Evolutionary conservation across 2,113 vertebrate species (phyloP).

Genomic region (Glaucomys volans): DNA sequence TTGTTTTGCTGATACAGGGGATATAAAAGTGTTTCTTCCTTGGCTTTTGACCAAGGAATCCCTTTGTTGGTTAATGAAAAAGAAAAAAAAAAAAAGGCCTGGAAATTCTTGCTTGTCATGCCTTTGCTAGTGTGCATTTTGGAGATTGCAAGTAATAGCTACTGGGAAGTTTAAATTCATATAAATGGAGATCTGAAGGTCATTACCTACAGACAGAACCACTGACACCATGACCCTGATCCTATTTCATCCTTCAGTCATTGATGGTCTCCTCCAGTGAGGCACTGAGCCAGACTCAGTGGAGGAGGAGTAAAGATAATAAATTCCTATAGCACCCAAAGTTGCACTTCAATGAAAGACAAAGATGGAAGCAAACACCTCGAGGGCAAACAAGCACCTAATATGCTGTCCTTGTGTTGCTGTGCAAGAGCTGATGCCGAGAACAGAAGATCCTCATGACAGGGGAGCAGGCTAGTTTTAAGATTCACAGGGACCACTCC

Average conservation of each 20-base stretch:
- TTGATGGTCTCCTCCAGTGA: neutral
- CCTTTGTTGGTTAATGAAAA: slow-evolving; percentile 51
- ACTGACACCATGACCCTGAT: neutral
- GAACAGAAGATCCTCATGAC: neutral
- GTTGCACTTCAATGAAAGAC: neutral
- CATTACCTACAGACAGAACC: neutral
- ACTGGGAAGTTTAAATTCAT: neutral
- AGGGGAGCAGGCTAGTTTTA: neutral
- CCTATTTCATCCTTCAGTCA: neutral
- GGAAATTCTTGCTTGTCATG: neutral
- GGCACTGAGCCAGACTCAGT: neutral
- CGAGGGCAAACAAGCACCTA: neutral
- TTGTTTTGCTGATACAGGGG: slow-evolving; percentile 70
- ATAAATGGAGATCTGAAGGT: neutral
- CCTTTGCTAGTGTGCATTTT: neutral
- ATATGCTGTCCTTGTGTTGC: neutral
- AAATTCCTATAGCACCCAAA: neutral
- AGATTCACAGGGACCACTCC: neutral
- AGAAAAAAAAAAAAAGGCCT: neutral
- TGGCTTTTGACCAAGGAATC: slow-evolving; percentile 57
- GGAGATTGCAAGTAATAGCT: neutral
- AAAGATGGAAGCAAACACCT: neutral
- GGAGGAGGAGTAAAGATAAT: neutral
- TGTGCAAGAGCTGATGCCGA: neutral
- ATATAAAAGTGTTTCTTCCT: slow-evolving; percentile 26